These are phyloP conservation scores for Orbicella faveolata DNA, from an alignment of 64 coral and sea anemone species.

Conservation along the genomic window DNA sequence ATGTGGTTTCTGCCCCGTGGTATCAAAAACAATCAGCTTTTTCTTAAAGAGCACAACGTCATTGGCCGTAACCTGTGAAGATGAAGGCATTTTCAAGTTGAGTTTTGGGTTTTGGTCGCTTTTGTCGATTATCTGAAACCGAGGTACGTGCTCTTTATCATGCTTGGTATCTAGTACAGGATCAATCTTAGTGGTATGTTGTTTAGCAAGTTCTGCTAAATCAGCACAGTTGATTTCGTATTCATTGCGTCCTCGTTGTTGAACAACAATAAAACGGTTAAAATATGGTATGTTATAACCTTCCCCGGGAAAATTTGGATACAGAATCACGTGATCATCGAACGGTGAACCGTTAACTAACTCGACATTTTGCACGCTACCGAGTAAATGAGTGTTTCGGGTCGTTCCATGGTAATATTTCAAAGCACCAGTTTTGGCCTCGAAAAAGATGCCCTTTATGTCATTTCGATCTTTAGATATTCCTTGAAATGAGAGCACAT, in stretches of 20 bases:
- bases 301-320: neutral
- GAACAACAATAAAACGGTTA: neutral
- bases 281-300: neutral
- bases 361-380: neutral
- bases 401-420: constrained; percentile 21
- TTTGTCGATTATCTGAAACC: constrained; percentile 17
- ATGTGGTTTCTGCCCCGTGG: too few species aligned
- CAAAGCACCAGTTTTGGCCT: neutral
- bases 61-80: neutral
- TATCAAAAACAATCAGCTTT: neutral
- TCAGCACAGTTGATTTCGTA: constrained; percentile 30
- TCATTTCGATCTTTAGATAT: neutral
- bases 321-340: constrained; percentile 24
- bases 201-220: too few species aligned
- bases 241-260: neutral
- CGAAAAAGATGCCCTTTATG: neutral
- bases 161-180: neutral
- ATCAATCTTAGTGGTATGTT: too few species aligned
- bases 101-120: neutral
- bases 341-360: constrained; percentile 19
- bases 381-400: neutral
- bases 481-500: constrained; percentile 24
- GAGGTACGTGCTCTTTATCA: neutral
- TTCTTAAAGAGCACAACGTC: neutral
- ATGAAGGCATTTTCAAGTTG: neutral